Evolutionary conservation across 2,797 vertebrate genomes (phyloP).

Genomic region (Chrosomus eos): DNA sequence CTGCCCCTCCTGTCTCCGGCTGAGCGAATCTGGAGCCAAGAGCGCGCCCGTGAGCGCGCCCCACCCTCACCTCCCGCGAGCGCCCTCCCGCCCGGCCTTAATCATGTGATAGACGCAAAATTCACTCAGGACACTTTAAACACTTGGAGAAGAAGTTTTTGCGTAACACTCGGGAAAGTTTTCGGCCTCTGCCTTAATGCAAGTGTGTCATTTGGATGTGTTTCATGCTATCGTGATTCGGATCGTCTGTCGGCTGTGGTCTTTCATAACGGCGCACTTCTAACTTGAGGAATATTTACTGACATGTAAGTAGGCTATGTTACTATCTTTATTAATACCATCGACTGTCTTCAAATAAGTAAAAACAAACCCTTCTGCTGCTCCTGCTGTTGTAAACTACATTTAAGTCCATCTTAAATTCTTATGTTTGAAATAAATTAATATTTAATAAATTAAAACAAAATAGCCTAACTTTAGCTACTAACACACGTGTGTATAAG

Average conservation of each 20-base stretch:
- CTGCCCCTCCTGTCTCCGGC: slow-evolving; percentile 21
- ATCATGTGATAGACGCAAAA: slow-evolving; percentile 44
- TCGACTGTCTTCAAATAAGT: neutral
- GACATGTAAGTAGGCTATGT: slow-evolving; percentile 18
- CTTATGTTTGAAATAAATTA: no score
- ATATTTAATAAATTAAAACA: neutral
- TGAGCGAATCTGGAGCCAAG: slow-evolving; percentile 16
- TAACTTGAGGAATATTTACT: slow-evolving; percentile 28
- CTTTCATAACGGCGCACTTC: slow-evolving; percentile 5
- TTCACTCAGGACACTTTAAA: slow-evolving; percentile 33
- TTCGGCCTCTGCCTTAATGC: slow-evolving; percentile 21
- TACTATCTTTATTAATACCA: neutral
- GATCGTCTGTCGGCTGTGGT: slow-evolving; percentile 8
- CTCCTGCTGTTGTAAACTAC: neutral
- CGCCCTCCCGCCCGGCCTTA: slow-evolving; percentile 35
- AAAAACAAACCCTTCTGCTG: neutral
- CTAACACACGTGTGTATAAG: neutral
- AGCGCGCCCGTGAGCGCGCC: slow-evolving; percentile 20
- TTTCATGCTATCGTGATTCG: slow-evolving; percentile 11
- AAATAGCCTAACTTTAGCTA: neutral
- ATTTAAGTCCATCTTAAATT: neutral
- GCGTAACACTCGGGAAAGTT: slow-evolving; percentile 5
- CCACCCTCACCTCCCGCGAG: slow-evolving; percentile 53
- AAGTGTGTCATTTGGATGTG: slow-evolving; percentile 41
- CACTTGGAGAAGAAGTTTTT: slow-evolving; percentile 35